phyloP scores from a whole-genome alignment of 2,113 vertebrate species.

The Eretmochelys imbricata region DNA sequence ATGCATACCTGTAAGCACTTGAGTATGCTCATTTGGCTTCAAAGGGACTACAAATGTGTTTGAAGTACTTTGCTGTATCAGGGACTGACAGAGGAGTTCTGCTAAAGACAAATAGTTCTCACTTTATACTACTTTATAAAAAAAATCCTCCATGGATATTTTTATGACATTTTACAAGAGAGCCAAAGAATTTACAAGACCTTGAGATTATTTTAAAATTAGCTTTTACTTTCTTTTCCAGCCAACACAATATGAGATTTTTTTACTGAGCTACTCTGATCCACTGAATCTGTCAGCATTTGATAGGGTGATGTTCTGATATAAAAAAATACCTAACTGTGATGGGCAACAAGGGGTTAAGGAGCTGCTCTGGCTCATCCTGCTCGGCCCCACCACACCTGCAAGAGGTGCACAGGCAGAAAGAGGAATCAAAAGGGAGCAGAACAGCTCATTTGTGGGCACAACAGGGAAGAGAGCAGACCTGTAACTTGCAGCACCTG shows the following conservation, averaged over 20 bases:
- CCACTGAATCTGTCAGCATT: not conserved
- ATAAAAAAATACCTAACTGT: not conserved
- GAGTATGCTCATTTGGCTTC: not conserved
- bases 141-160: not conserved
- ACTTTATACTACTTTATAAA: not conserved
- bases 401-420: too few species aligned
- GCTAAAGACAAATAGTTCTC: not conserved
- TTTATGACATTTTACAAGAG: not conserved
- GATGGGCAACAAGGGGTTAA: too few species aligned
- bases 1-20: not conserved
- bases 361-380: too few species aligned
- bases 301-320: not conserved
- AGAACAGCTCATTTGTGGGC: too few species aligned
- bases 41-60: not conserved
- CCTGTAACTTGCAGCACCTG: too few species aligned
- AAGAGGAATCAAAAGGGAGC: too few species aligned
- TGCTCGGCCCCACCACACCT: too few species aligned
- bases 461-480: too few species aligned
- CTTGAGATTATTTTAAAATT: not conserved
- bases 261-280: not conserved
- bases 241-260: not conserved
- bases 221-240: not conserved
- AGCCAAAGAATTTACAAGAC: not conserved
- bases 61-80: not conserved
- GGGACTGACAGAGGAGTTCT: not conserved